phyloP scores from a whole-genome alignment of 2,888 invertebrate genomes.

The Athrips mouffetella region DNA sequence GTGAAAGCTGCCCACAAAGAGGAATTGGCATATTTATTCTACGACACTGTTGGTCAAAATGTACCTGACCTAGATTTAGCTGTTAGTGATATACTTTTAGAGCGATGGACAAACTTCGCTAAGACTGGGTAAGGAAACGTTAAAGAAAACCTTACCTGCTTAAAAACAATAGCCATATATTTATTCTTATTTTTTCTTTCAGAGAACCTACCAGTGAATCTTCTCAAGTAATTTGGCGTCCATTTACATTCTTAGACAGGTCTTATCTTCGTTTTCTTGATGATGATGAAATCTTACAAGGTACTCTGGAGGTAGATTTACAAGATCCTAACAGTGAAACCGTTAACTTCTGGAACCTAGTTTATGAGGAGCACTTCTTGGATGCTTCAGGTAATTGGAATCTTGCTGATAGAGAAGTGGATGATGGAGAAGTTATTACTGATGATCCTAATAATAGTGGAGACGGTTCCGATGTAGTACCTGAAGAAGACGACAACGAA shows the following conservation, averaged over 20 bases:
- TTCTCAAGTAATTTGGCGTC: constrained; percentile 47
- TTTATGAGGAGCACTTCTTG: constrained; percentile 50
- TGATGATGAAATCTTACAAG: constrained; percentile 35
- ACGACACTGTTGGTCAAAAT: constrained; percentile 28
- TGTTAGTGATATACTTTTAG: constrained; percentile 51
- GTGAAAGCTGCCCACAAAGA: constrained; percentile 56
- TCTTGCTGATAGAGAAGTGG: constrained; percentile 36
- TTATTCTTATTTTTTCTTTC: constrained; percentile 29
- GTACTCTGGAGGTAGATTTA: constrained; percentile 39
- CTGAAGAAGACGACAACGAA: constrained; percentile 19
- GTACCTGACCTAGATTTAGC: constrained; percentile 36
- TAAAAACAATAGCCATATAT: too few species aligned
- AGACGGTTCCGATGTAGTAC: constrained; percentile 9
- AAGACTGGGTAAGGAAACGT: constrained; percentile 50
- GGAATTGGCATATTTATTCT: constrained; percentile 60
- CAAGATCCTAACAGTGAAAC: constrained; percentile 43
- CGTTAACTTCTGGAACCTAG: constrained; percentile 52
- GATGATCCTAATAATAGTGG: constrained; percentile 5
- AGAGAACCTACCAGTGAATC: constrained; percentile 50
- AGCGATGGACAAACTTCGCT: constrained; percentile 67
- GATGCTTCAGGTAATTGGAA: constrained; percentile 55
- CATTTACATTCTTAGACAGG: constrained; percentile 35
- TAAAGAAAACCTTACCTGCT: too few species aligned
- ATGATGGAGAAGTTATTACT: constrained; percentile 25
- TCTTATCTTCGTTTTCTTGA: constrained; percentile 46